phyloP scores from a whole-genome alignment of 1,140 invertebrate genomes.

The Heliconius congener region DNA sequence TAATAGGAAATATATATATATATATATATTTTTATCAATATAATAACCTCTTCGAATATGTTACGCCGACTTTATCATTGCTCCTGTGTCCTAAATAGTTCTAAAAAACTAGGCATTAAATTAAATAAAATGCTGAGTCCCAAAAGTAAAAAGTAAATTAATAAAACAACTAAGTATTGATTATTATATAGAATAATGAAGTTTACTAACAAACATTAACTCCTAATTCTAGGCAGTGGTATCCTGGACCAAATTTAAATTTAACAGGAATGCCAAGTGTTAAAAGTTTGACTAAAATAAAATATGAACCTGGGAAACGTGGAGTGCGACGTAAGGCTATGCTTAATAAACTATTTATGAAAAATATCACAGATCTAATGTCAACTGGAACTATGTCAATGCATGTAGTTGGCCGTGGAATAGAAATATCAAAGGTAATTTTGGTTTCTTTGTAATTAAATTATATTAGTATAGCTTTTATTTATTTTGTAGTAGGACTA shows the following conservation, averaged over 20 bases:
- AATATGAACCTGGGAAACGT: constrained; percentile 70
- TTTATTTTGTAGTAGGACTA: too few relatives aligned
- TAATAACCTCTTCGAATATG: constrained; percentile 30
- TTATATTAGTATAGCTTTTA: not conserved
- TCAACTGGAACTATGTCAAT: constrained; percentile 84
- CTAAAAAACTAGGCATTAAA: constrained; percentile 68
- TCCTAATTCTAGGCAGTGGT: constrained; percentile 62
- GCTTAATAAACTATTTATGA: constrained; percentile 91
- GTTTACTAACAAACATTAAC: not conserved
- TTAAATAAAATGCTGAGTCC: constrained; percentile 71
- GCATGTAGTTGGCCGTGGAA: constrained; percentile 83
- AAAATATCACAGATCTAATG: constrained; percentile 88
- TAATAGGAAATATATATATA: not conserved
- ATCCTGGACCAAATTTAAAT: constrained; percentile 45
- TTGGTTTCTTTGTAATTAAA: not conserved
- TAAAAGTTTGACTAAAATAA: constrained; percentile 67
- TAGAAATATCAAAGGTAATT: constrained; percentile 85
- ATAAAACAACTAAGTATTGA: not conserved
- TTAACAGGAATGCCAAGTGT: constrained; percentile 54
- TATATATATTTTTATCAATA: not conserved
- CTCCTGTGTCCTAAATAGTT: constrained; percentile 46
- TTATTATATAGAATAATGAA: constrained; percentile 11
- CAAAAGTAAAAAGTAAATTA: constrained; percentile 59
- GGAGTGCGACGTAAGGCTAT: constrained; percentile 82
- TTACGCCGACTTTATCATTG: constrained; percentile 60